Evolutionary conservation across 1,140 invertebrate species (phyloP), one percentile per base, ranked within the genome.

Genomic region (Drosophila hydei): DNA sequence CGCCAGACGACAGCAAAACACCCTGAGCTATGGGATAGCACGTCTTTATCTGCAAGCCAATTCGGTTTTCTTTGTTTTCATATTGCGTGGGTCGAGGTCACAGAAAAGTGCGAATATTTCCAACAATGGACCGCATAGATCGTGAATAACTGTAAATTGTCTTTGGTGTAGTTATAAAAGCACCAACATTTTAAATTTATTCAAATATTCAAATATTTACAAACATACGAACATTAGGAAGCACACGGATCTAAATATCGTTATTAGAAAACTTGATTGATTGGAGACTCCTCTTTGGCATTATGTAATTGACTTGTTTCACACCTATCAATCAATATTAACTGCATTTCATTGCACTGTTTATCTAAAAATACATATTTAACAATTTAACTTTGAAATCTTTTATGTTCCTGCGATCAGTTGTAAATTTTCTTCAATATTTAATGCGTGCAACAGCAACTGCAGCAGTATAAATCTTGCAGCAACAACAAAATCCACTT

Each of bases 401-500:
- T 42, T 16, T 42, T 7, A 7, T 14, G 14, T 16, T 40, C 38
- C 38, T 42, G 38, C 4, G 4, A 3, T 14, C 14, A 18, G 38
- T 16, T 42, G 38, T 42, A 16, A 42, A 42, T 16, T 16, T 16
- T 5, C 5, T 8, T 45, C 19, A 12, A 45, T 45, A 33, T 65
- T 58, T 14, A 21, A 30, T 51, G 59, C 58, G 30, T 63, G 62
- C 70, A 61, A 74, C 73, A 60, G 72, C 58, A 59, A 9, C 70
- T 21, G 55, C 48, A 30, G 40, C 36, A 36, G 8, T 8, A 42
- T 56, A 58, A 58, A 67, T 76, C 67, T 72, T 63, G 60, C 58
- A 50, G 45, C 67, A 75, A 85, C 72, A 84, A 70, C 63, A 61
- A 70, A 85, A 84, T 70, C 79, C 76, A 79, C 84, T 85, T 84